A percentile compares a stretch with the other conserved stretches of the same genome.
Evolutionary conservation across 2,888 invertebrate genomes (phyloP).

Genomic region (Keiferia lycopersicella): DNA sequence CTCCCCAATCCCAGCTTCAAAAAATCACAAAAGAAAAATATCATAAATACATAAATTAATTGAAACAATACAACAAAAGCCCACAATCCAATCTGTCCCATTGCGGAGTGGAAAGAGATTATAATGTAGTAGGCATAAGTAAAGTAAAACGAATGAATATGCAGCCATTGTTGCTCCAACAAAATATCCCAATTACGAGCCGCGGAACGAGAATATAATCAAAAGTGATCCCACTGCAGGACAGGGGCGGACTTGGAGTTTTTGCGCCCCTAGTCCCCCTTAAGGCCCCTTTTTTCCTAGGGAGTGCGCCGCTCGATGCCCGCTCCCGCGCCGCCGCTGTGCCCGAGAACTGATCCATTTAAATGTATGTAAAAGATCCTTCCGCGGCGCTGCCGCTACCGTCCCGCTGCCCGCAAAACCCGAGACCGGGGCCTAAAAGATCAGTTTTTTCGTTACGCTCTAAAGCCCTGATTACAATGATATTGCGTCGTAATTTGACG

Average conservation of each 20-base stretch:
- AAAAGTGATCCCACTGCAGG: constrained; percentile 65
- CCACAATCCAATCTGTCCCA: constrained; percentile 25
- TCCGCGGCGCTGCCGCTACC: no score
- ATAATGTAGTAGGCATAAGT: constrained; percentile 48
- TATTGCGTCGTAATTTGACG: no score
- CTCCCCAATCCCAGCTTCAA: not conserved
- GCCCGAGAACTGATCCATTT: no score
- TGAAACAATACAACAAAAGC: constrained; percentile 17
- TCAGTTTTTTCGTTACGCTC: no score
- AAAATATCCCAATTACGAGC: constrained; percentile 79
- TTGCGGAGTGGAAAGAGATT: constrained; percentile 51
- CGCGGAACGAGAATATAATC: constrained; percentile 72
- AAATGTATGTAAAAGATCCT: no score
- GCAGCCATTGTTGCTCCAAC: constrained; percentile 72
- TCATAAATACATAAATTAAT: constrained; percentile 19
- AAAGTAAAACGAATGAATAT: constrained; percentile 73
- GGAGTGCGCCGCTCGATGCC: no score
- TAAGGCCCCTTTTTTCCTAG: no score
- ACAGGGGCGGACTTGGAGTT: constrained; percentile 13
- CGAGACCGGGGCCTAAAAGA: no score
- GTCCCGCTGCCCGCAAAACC: no score
- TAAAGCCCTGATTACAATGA: no score
- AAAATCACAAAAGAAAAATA: not conserved
- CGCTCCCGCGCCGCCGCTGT: no score
- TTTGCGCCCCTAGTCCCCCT: not conserved